Evolutionary conservation across 2,113 vertebrate genomes (phyloP).

Genomic region (Puffinus mauretanicus): DNA sequence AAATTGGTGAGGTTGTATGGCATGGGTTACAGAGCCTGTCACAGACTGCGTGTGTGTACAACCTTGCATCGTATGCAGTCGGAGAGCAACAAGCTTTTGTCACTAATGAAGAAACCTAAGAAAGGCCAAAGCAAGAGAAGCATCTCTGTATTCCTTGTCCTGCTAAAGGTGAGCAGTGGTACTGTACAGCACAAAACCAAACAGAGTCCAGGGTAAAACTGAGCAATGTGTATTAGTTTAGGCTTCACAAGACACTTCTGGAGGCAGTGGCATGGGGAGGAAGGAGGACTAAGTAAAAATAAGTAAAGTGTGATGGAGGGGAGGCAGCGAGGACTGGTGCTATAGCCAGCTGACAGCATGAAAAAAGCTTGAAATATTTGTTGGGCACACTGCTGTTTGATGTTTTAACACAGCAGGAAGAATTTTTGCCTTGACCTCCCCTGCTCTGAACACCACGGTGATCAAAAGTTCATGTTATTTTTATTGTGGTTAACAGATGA

Average conservation of each 20-base stretch:
- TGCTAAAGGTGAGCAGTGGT: neutral
- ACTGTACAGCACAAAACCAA: neutral
- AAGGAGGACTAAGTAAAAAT: neutral
- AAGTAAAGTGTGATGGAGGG: neutral
- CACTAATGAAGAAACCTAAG: neutral
- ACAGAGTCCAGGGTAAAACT: neutral
- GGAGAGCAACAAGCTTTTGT: neutral
- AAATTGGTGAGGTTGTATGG: neutral
- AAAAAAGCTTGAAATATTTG: neutral
- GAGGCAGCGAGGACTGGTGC: neutral
- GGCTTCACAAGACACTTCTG: neutral
- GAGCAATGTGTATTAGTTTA: neutral
- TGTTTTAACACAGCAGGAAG: neutral
- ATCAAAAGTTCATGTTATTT: neutral
- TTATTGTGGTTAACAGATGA: neutral
- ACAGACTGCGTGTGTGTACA: accelerated
- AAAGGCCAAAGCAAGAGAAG: neutral
- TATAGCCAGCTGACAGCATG: neutral
- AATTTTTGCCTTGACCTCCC: neutral
- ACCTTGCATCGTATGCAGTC: accelerated
- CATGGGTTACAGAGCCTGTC: neutral
- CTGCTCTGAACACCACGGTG: neutral
- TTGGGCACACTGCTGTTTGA: neutral
- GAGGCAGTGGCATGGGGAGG: neutral
- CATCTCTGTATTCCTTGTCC: neutral